Evolutionary conservation across 2,113 vertebrate species (phyloP).

Genomic region (Bagarius yarrelli): DNA sequence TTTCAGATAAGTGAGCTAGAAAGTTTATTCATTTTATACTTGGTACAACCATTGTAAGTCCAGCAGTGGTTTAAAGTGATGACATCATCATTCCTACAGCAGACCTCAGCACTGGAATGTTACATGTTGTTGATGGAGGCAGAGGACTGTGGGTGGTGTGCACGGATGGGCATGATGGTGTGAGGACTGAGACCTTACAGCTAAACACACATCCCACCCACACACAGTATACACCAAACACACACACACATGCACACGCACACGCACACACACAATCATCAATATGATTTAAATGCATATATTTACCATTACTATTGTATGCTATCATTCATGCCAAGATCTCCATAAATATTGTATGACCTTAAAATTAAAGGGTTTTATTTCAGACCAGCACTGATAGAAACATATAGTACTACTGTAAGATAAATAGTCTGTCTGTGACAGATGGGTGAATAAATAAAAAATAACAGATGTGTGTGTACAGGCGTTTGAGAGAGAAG

Average conservation of each 20-base stretch:
- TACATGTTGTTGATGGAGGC: constrained; percentile 66
- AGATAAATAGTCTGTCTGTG: not conserved
- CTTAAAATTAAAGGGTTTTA: not conserved
- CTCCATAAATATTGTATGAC: not conserved
- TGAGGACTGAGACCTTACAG: constrained; percentile 39
- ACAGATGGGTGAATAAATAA: not conserved
- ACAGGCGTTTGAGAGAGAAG: constrained; percentile 3
- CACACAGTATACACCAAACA: constrained; percentile 24
- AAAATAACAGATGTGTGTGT: constrained; percentile 4
- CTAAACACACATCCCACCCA: constrained; percentile 49
- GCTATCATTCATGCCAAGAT: not conserved
- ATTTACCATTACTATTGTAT: not conserved
- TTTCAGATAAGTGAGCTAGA: not conserved
- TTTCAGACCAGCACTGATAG: not conserved
- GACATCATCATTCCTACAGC: constrained; percentile 57
- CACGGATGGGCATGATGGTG: constrained; percentile 47
- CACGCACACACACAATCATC: constrained; percentile 6
- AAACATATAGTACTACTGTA: not conserved
- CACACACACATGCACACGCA: constrained; percentile 19
- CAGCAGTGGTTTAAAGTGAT: constrained; percentile 27
- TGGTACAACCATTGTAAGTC: constrained; percentile 25
- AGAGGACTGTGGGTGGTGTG: constrained; percentile 62
- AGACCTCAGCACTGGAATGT: constrained; percentile 61
- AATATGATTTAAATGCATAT: not conserved
- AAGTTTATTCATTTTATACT: constrained; percentile 25